Percentiles rank a stretch among this genome's conserved stretches.
phyloP scores from a whole-genome alignment of 2,888 invertebrate species.

The Catonia carolina region DNA sequence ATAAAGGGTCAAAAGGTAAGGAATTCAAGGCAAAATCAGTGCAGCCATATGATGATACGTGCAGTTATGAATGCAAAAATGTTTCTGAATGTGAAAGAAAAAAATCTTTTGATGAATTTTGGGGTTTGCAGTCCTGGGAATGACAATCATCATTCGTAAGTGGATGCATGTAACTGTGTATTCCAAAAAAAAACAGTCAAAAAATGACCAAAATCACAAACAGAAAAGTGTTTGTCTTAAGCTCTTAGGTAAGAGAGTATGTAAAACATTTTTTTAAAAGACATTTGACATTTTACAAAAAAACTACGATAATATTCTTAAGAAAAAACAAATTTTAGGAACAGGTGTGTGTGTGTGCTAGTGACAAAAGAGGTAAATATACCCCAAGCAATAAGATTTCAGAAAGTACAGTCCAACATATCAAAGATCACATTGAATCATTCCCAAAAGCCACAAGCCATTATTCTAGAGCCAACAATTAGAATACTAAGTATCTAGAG shows the following conservation, averaged over 20 bases:
- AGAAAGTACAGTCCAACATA: not conserved
- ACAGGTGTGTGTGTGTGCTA: not conserved
- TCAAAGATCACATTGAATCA: not conserved
- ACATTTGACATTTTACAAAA: too few relatives aligned
- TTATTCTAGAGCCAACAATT: not conserved
- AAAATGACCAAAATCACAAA: slow-evolving; percentile 7
- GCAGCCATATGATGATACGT: not conserved
- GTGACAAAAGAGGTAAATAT: too few relatives aligned
- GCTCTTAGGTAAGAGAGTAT: slow-evolving; percentile 4
- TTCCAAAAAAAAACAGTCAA: slow-evolving; percentile 10
- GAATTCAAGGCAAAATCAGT: not conserved
- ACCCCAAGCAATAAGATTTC: too few relatives aligned
- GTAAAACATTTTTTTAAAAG: not conserved
- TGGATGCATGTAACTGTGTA: slow-evolving; percentile 1
- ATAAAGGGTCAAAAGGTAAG: not conserved
- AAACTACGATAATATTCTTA: too few relatives aligned
- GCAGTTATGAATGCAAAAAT: slow-evolving; percentile 2
- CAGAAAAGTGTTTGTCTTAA: slow-evolving; percentile 8
- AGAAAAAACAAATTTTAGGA: too few relatives aligned
- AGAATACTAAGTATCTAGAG: not conserved
- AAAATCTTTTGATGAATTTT: slow-evolving; percentile 5
- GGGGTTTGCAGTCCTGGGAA: not conserved
- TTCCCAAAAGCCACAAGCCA: not conserved
- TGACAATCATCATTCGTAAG: slow-evolving; percentile 5
- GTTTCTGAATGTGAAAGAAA: slow-evolving; percentile 3